phyloP scores from a whole-genome alignment of 2,113 vertebrate species.

The Ursus arctos region DNA sequence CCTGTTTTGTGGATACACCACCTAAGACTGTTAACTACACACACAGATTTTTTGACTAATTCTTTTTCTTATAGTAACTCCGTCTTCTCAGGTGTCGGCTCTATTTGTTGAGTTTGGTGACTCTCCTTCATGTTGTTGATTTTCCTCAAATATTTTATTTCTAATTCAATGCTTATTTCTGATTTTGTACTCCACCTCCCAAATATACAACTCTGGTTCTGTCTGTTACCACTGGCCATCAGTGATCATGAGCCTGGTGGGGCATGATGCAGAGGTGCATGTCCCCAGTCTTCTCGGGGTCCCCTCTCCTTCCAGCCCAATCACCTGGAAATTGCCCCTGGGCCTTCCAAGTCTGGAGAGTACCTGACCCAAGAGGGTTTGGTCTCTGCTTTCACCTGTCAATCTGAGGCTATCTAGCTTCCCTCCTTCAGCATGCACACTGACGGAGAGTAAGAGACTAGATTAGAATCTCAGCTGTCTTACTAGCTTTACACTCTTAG shows the following conservation, averaged over 20 bases:
- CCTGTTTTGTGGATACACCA: not conserved
- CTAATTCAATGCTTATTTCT: not conserved
- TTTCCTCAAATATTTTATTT: not conserved
- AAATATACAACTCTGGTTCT: not conserved
- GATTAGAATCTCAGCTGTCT: not conserved
- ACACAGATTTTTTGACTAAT: not conserved
- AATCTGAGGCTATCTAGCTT: not conserved
- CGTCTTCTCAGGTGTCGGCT: not conserved
- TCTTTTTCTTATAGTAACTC: not conserved
- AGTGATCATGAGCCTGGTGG: not conserved
- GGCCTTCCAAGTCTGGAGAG: not conserved
- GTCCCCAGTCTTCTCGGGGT: not conserved
- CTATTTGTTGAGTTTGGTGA: not conserved
- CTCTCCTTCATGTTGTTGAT: not conserved
- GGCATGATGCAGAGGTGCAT: not conserved
- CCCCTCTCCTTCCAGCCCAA: not conserved
- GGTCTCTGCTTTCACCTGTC: not conserved
- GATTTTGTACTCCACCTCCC: not conserved
- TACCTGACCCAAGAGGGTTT: not conserved
- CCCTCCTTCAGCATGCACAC: not conserved
- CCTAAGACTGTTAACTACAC: not conserved
- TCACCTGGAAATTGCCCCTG: not conserved
- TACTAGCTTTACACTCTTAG: not conserved
- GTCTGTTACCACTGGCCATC: no score
- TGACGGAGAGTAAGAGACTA: not conserved